Evolutionary conservation across 2,888 invertebrate genomes (phyloP).

Genomic region (Pteria penguin): DNA sequence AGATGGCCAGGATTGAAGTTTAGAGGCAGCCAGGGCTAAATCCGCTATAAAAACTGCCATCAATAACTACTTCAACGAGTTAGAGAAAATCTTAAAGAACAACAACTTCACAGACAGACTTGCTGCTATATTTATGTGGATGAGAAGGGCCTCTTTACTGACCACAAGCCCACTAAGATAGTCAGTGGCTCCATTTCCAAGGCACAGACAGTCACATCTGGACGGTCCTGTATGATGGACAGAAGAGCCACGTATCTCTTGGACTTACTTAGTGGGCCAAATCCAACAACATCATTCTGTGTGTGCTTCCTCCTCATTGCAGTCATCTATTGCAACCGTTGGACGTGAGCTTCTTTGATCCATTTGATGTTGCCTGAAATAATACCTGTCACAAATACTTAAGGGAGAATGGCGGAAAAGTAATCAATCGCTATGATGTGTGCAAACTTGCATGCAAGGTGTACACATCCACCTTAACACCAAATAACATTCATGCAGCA

Average conservation of each 20-base stretch:
- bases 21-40: constrained; percentile 34
- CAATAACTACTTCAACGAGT: constrained; percentile 34
- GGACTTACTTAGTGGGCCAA: constrained; percentile 34
- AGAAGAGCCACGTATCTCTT: too few species aligned
- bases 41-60: constrained; percentile 19
- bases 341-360: constrained; percentile 37
- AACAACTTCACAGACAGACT: constrained; percentile 31
- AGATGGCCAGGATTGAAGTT: constrained; percentile 16
- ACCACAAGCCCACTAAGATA: constrained; percentile 38
- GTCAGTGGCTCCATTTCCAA: constrained; percentile 13
- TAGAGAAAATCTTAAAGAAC: constrained; percentile 27
- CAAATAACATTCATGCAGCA: constrained; percentile 16
- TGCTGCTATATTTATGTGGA: constrained; percentile 29
- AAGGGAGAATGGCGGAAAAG: constrained; percentile 20
- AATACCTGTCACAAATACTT: constrained; percentile 24
- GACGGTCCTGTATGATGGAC: too few species aligned
- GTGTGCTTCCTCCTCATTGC: constrained; percentile 41
- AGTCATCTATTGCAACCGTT: constrained; percentile 37
- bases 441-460: constrained; percentile 31
- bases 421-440: constrained; percentile 26
- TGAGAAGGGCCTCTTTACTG: constrained; percentile 37
- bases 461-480: constrained; percentile 23
- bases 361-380: constrained; percentile 28
- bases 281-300: constrained; percentile 27
- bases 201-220: constrained; percentile 31